These are phyloP conservation scores for Agrotis ipsilon DNA, from an alignment of 2,888 invertebrate species.

Conservation along the genomic window DNA sequence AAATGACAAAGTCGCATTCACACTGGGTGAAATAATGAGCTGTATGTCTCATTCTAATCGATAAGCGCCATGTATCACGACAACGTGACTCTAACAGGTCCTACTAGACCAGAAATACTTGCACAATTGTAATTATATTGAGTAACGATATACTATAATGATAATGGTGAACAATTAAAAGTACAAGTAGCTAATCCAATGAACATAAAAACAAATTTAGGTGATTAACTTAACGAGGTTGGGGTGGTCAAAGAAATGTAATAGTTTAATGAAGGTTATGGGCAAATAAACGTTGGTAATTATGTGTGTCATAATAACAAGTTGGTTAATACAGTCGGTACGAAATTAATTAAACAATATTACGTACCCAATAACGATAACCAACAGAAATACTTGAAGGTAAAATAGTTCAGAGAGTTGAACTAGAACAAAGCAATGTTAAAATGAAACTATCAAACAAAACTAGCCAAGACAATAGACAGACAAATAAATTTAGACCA, in stretches of 20 bases:
- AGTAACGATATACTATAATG: constrained; percentile 51
- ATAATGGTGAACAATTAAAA: constrained; percentile 60
- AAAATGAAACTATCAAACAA: constrained; percentile 15
- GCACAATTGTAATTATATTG: constrained; percentile 71
- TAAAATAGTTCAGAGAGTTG: not conserved
- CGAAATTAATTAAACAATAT: constrained; percentile 2
- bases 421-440: constrained; percentile 6
- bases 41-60: constrained; percentile 64
- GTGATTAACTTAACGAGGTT: constrained; percentile 42
- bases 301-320: constrained; percentile 3
- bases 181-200: constrained; percentile 51
- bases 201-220: constrained; percentile 48
- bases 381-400: not conserved
- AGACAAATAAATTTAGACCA: constrained; percentile 22
- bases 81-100: constrained; percentile 72
- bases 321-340: constrained; percentile 1
- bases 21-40: constrained; percentile 65
- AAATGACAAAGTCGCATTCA: constrained; percentile 60
- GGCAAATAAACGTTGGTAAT: not conserved
- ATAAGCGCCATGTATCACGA: constrained; percentile 74
- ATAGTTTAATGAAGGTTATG: constrained; percentile 3
- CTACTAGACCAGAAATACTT: constrained; percentile 66
- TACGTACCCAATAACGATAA: not conserved
- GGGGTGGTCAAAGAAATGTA: constrained; percentile 25
- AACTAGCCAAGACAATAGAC: constrained; percentile 6